Conservation (phyloP, 2,888 invertebrate species). For the Tortrix viridana region DNA sequence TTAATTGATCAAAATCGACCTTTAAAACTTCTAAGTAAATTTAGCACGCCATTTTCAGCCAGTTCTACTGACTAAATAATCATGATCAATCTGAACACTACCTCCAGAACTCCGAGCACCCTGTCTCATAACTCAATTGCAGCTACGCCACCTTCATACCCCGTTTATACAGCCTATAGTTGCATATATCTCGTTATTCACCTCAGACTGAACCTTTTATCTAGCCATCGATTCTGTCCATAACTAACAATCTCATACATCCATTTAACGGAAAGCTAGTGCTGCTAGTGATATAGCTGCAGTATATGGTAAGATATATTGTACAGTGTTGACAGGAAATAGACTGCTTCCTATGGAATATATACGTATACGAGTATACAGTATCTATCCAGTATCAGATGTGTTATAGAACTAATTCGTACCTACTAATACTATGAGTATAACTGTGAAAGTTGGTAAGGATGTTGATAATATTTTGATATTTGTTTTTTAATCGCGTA, state of each 20-base stretch:
- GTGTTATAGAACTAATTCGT: too few relatives aligned
- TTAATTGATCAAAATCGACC: too few relatives aligned
- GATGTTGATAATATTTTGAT: too few relatives aligned
- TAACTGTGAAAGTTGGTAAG: too few relatives aligned
- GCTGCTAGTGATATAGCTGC: constrained; percentile 1
- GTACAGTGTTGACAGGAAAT: constrained; percentile 8
- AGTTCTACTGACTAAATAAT: too few relatives aligned
- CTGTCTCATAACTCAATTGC: neutral
- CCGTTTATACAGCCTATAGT: neutral
- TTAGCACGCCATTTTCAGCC: too few relatives aligned
- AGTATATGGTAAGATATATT: neutral
- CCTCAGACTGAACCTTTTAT: constrained; percentile 10
- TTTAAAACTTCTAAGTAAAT: too few relatives aligned
- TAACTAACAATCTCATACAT: constrained; percentile 17
- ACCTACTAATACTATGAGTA: too few relatives aligned
- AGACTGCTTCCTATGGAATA: constrained; percentile 6
- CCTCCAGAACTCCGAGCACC: neutral
- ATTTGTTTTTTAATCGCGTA: neutral
- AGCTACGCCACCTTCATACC: too few relatives aligned
- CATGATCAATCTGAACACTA: too few relatives aligned
- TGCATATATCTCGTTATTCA: constrained; percentile 11
- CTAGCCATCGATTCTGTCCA: constrained; percentile 7
- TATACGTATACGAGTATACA: neutral
- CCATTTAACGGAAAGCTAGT: constrained; percentile 15
- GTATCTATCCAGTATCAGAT: too few relatives aligned